Percentiles rank a stretch among this genome's conserved stretches.
Conservation (phyloP, 1,140 invertebrate genomes). For the Solen grandis region DNA sequence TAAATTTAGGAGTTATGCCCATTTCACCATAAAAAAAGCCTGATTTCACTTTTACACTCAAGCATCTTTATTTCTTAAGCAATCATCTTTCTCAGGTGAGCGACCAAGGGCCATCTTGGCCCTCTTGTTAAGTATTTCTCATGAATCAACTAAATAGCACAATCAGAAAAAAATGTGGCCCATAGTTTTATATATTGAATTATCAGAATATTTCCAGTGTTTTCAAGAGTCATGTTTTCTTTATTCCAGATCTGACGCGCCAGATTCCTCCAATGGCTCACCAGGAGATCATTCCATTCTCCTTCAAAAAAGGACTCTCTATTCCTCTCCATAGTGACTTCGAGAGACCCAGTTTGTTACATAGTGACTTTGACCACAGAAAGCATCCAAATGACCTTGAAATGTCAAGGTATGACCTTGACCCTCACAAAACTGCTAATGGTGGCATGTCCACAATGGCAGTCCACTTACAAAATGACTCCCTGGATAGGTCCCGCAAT, state of each 20-base stretch:
- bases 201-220: too few species aligned
- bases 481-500: conserved; percentile 39
- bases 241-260: conserved; percentile 42
- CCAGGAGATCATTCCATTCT: conserved; percentile 56
- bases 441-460: conserved; percentile 41
- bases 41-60: too few species aligned
- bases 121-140: too few species aligned
- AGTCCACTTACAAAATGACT: conserved; percentile 45
- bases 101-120: too few species aligned
- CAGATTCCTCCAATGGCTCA: conserved; percentile 37
- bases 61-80: too few species aligned
- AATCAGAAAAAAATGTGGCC: too few species aligned
- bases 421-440: conserved; percentile 28
- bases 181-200: too few species aligned
- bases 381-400: conserved; percentile 2
- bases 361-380: conserved; percentile 17
- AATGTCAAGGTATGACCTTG: conserved; percentile 46
- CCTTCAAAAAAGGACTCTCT: conserved; percentile 49
- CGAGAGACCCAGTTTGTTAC: conserved; percentile 25
- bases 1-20: too few species aligned
- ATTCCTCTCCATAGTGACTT: conserved; percentile 15
- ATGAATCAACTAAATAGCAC: too few species aligned
- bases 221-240: neutral
- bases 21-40: too few species aligned
- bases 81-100: too few species aligned